A percentile compares a stretch with the other conserved stretches of the same genome.
Evolutionary conservation across 2,888 invertebrate species (phyloP).

Genomic region (Diadegma fenestrale): DNA sequence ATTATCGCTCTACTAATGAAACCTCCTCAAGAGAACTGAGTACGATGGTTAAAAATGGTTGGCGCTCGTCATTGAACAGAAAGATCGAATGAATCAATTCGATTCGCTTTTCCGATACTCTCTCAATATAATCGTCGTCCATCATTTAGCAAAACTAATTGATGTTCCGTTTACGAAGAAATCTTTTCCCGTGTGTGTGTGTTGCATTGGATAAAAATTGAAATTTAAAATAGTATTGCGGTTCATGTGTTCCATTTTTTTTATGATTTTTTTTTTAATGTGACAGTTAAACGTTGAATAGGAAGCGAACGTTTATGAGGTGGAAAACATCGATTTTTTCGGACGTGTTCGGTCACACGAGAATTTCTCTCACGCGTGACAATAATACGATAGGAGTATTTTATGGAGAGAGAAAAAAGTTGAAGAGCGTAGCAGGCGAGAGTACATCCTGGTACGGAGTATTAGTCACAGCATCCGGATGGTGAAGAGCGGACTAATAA

Average conservation of each 20-base stretch:
- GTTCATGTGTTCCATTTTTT: background rate
- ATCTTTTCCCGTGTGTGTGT: background rate
- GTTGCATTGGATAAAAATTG: background rate
- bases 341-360: conserved; percentile 6
- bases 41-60: background rate
- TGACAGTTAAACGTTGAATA: background rate
- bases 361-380: conserved; percentile 33
- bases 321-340: conserved; percentile 15
- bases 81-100: no score
- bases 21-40: background rate
- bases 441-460: background rate
- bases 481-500: conserved; percentile 69
- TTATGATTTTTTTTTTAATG: background rate
- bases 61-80: no score
- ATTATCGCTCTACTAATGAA: no score
- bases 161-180: background rate
- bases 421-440: background rate
- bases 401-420: conserved; percentile 1
- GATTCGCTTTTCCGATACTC: background rate
- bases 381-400: conserved; percentile 6
- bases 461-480: conserved; percentile 19
- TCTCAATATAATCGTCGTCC: background rate
- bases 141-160: background rate
- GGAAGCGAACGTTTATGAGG: background rate
- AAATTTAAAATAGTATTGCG: background rate